Evolutionary conservation across 2,888 invertebrate genomes (phyloP), one percentile per base, ranked within the genome.

Genomic region (Drosophila kambysellisi): DNA sequence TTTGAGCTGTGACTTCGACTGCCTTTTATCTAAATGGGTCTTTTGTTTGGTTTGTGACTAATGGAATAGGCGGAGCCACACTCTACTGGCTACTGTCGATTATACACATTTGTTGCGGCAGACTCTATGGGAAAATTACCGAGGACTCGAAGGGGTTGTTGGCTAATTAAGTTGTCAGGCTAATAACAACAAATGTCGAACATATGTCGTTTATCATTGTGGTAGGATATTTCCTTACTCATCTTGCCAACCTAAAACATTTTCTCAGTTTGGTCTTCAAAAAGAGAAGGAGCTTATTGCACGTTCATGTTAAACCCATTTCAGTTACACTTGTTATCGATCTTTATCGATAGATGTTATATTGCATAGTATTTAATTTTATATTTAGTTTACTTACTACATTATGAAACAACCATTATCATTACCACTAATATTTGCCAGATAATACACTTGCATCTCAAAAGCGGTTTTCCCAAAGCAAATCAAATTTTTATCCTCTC

Each of bases 11-110:
- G 43, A 56, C 54, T 56, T 56, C 54, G 56, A 67, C 59, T 50
- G 61, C 64, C 79, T 87, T 76, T 89, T 87, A 87, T 85, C 86
- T 85, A 88, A 87, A 87, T 89, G 86, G 88, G 85, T 84, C 81
- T 82, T 87, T 87, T 87, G 86, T 88, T 86, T 81, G 80, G 62
- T 48, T 53, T 35, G 58, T 68, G 66, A 61, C 89, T 88, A 86
- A 86, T 88, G 87, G 89, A 70, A 64, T 68, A 79, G 88, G 88
- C 85, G 85, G 76, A 71, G 76, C 82, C 69, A 51, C 65, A 54
- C 52, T 50, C 35, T 29, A 52, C 64, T 43, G 30, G 50, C 50
- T 54, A 57, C 51, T 33, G 37, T 60, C 73, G 77, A 77, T 79
- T 83, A 79, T 68, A 65, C 61, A 68, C 88, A 81, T 82, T 81